These are phyloP conservation scores for Actinemys pallida DNA, from an alignment of 2,113 vertebrate species.

Conservation along the genomic window DNA sequence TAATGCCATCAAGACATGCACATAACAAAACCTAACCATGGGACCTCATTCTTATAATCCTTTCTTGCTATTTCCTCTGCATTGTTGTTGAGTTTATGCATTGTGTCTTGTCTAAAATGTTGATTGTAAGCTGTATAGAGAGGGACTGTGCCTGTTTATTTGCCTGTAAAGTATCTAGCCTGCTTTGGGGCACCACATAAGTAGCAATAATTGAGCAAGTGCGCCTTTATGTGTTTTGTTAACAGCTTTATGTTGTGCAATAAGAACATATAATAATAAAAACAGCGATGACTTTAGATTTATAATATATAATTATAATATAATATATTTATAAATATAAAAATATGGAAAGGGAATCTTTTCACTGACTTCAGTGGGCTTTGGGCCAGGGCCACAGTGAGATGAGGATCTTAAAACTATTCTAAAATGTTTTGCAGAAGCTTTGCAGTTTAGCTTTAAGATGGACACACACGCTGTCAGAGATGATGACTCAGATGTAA, in stretches of 20 bases:
- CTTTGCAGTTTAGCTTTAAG: not conserved
- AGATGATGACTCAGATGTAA: slow-evolving; percentile 60
- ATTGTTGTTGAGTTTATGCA: not conserved
- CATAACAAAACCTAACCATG: not conserved
- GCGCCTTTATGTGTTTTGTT: not conserved
- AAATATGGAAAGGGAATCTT: not conserved
- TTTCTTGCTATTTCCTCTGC: not conserved
- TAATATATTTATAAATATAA: not conserved
- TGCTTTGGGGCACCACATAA: not conserved
- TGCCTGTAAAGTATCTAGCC: not conserved
- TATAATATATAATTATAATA: not conserved
- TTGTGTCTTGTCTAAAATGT: not conserved
- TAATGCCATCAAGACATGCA: not conserved
- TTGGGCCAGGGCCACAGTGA: fast-evolving
- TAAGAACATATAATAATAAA: slow-evolving; percentile 1
- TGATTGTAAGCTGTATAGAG: not conserved
- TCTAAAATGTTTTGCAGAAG: not conserved
- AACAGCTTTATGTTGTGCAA: not conserved
- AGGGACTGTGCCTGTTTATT: not conserved
- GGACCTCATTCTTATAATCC: not conserved
- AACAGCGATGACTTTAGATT: not conserved
- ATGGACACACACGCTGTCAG: slow-evolving; percentile 40
- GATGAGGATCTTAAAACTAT: not conserved
- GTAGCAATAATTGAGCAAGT: not conserved
- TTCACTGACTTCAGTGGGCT: not conserved